Base-by-base conservation (phyloP, 2,888 invertebrate species). In the Dasypolia templi region DNA sequence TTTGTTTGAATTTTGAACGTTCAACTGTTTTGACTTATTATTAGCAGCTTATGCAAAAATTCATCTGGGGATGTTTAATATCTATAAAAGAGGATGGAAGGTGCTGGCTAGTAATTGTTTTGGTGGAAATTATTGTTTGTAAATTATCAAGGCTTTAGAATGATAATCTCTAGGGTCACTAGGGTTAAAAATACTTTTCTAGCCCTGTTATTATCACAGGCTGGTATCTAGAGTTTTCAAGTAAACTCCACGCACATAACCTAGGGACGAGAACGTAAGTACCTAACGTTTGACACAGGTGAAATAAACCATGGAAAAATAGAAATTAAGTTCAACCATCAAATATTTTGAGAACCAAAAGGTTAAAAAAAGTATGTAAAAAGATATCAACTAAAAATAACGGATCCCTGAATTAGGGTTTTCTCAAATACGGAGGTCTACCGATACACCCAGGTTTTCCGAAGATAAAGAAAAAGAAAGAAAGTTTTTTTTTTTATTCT, bases 361-460 rank as follows among this genome's bases (percentile, higher is more conserved):
- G 35, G 12, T 14, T 12, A 35, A 22, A 22, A 22, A 39, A 42
- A n/a, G n/a, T 26, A 11, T 7, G 22, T 22, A 14, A 11, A n/a
- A 29, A 26, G 19, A 26, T 3, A 26, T 44, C n/a, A 42, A 22
- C 5, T 19, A 58, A 42, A 58, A 42, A 49, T 58, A 29, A 12
- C 14, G 6, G 39, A 0, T 58, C 14, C 73, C n/a, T 58, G 42
- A 35, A 73, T n/a, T n/a, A n/a, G n/a, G n/a, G n/a, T n/a, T n/a
- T n/a, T n/a, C n/a, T n/a, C 35, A 69, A 69, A 22, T 49, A 51
- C 26, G 59, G 11, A 17, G 66, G 39, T 49, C 49, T 53, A 66
- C 11, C 29, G 17, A 53, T 19, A 68, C n/a, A 19, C 42, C 53
- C 32, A 42, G n/a, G 42, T 32, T 59, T 26, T 51, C 12, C 12